Evolutionary conservation across 2,888 invertebrate genomes (phyloP).

Genomic region (Cataglyphis cursor): DNA sequence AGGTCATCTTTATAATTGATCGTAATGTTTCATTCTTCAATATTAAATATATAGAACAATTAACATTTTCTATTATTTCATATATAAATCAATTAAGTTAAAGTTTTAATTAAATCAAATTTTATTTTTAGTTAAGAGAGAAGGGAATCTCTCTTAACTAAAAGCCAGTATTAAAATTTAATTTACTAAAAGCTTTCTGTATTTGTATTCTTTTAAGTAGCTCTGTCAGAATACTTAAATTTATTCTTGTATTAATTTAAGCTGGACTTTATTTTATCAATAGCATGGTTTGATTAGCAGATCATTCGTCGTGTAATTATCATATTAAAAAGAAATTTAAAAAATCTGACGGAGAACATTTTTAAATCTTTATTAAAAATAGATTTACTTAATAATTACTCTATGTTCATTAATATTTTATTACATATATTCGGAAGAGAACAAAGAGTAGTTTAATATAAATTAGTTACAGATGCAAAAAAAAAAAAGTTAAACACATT

Average conservation of each 20-base stretch:
- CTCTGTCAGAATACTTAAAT: neutral
- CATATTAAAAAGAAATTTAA: neutral
- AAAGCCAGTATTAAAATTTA: no score
- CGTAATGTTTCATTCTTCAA: no score
- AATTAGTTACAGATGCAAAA: neutral
- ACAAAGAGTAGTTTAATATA: neutral
- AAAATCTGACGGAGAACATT: neutral
- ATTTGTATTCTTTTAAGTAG: neutral
- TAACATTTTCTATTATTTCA: neutral
- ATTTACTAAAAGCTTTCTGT: neutral
- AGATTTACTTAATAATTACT: neutral
- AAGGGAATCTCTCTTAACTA: no score
- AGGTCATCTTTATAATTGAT: neutral
- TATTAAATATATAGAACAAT: neutral
- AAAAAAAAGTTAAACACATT: neutral
- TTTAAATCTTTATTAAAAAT: neutral
- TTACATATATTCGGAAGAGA: neutral
- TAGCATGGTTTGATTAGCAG: neutral
- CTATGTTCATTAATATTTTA: neutral
- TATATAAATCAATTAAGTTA: neutral
- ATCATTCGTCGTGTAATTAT: neutral
- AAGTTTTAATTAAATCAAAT: constrained; percentile 1
- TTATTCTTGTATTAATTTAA: constrained; percentile 4
- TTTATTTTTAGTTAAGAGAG: neutral
- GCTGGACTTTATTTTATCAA: neutral